Percentiles rank a stretch among this genome's conserved stretches.
Conservation (phyloP, 2,113 vertebrate genomes). For the Ginglymostoma cirratum region DNA sequence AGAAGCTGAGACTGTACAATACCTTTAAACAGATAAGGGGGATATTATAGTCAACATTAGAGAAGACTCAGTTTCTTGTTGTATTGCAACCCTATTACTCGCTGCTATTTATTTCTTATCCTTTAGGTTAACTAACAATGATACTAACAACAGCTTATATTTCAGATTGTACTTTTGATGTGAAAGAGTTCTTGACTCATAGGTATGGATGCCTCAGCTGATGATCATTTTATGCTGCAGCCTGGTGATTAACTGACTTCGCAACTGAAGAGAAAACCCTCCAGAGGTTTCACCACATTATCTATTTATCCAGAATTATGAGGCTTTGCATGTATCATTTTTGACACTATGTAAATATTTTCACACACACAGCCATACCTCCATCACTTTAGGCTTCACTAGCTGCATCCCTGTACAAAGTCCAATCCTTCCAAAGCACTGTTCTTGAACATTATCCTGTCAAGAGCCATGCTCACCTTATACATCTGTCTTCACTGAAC, state of each 20-base stretch:
- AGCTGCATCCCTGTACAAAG: not conserved
- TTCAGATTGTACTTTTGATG: not conserved
- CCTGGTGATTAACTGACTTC: not conserved
- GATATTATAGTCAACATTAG: not conserved
- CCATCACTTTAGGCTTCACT: not conserved
- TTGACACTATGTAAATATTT: not conserved
- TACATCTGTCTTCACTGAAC: not conserved
- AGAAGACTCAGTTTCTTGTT: not conserved
- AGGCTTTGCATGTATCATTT: not conserved
- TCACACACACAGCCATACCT: not conserved
- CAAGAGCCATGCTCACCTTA: not conserved
- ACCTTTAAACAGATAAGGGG: not conserved
- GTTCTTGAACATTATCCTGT: not conserved
- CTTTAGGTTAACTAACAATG: not conserved
- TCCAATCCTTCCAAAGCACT: not conserved
- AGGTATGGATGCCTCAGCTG: not conserved
- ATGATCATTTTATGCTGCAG: conserved; percentile 1
- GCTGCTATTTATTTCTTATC: not conserved
- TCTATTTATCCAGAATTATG: not conserved
- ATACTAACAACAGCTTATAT: not conserved
- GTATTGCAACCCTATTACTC: not conserved
- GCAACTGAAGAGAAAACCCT: not conserved
- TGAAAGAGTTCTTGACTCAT: not conserved
- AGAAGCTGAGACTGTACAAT: not conserved
- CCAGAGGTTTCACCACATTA: not conserved